Percentiles rank a stretch among this genome's conserved stretches.
These are phyloP conservation scores for Erpobdella octoculata DNA, from an alignment of 2,888 invertebrate species.

Conservation along the genomic window DNA sequence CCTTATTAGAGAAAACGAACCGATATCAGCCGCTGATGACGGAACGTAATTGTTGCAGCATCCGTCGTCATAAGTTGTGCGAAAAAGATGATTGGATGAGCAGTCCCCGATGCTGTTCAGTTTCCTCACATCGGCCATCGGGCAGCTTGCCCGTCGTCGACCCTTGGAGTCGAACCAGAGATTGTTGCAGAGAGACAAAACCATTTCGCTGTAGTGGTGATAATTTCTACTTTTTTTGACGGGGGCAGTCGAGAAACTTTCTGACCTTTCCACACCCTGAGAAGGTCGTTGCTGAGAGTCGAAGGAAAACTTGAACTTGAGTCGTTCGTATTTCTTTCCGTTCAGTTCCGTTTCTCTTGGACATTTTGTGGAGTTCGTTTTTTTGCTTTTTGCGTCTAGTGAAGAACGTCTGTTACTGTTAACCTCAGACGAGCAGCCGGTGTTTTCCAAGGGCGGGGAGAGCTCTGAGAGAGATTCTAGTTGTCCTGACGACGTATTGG, in stretches of 20 bases:
- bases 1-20: neutral
- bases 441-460: constrained; percentile 7
- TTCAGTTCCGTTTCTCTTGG: neutral
- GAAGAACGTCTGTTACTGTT: neutral
- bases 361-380: neutral
- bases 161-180: constrained; percentile 13
- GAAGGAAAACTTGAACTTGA: constrained; percentile 4
- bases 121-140: neutral
- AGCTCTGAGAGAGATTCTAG: constrained; percentile 19
- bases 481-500: neutral
- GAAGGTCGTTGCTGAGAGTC: neutral
- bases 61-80: neutral
- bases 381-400: neutral
- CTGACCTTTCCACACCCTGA: neutral
- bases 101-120: neutral
- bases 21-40: neutral
- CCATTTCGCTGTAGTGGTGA: constrained; percentile 17
- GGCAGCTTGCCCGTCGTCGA: neutral
- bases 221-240: neutral
- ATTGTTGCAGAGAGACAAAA: constrained; percentile 12
- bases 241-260: neutral
- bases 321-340: neutral
- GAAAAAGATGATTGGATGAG: neutral
- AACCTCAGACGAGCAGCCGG: neutral
- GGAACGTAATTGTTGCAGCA: neutral